Base-by-base conservation (phyloP, 2,113 vertebrate genomes). In the Lampris incognitus region DNA sequence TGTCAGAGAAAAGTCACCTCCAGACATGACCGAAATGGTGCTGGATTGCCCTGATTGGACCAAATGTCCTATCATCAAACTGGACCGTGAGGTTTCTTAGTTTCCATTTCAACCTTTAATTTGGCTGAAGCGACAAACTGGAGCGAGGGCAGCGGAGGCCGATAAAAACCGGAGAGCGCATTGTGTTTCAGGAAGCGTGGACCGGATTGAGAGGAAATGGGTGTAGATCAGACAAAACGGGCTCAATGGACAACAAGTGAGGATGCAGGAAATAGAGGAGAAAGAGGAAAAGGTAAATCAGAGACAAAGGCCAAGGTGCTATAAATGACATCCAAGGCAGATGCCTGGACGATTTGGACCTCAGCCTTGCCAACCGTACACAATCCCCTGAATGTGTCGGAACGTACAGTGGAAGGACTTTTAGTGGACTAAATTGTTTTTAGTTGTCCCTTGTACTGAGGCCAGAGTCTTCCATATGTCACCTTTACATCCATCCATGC, bases 131-230 rank as follows among this genome's bases (percentile, higher is more conserved):
- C 7, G 49, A 66, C 52, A 71, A 56, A 56, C 39, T 75, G 0
- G 70, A 74, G 67, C 76, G 74, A 83, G 9, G 5, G 76, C 72
- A 76, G 76, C 68, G 83, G 73, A 78, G 42, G 62, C 8, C 48
- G 3, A 1, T 71, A 49, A 40, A 82, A 44, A 78, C 41, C 82
- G 82, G 87, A 87, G 84, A 46, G 62, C 0, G 3, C 42, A 36
- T 68, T 86, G 50, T 87, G 66, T 78, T 39, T 65, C 77, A 82
- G 87, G 87, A 89, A 91, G 57, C 54, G n/a, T 56, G 69, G 59
- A 44, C 56, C 66, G 44, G 39, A 7, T 1, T 2, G 55, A 54
- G 40, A 86, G 88, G 89, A 88, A 86, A 49, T 66, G 69, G 74
- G 78, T 65, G 81, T 76, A 61, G 51, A 74, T 65, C 1, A 24